phyloP scores from a whole-genome alignment of 2,888 invertebrate species.

The Oxytorus armatus region DNA sequence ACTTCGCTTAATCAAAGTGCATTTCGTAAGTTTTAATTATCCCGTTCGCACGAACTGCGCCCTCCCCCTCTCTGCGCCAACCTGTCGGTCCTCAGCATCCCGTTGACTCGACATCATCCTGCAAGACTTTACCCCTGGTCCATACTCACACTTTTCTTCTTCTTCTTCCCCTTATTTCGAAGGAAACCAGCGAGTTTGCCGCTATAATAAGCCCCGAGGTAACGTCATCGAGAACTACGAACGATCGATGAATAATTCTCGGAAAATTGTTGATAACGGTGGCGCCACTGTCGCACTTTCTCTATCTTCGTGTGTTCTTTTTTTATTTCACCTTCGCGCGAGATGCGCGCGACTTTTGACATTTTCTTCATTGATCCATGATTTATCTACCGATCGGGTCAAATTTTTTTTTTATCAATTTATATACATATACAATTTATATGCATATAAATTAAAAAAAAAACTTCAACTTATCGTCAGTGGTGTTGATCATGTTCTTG shows the following conservation, averaged over 20 bases:
- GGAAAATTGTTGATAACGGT: slow-evolving; percentile 41
- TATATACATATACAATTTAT: slow-evolving; percentile 4
- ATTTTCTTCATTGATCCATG: slow-evolving; percentile 47
- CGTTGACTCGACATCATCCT: slow-evolving; percentile 16
- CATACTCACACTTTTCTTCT: slow-evolving; percentile 3
- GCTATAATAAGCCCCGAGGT: background rate
- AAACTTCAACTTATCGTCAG: background rate
- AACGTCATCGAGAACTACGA: slow-evolving; percentile 30
- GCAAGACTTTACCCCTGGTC: background rate
- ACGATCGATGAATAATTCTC: slow-evolving; percentile 54
- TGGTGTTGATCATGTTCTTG: slow-evolving; percentile 22
- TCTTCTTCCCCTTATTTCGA: slow-evolving; percentile 4
- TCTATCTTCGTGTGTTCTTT: slow-evolving; percentile 37
- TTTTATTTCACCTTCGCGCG: background rate
- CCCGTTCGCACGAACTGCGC: slow-evolving; percentile 52
- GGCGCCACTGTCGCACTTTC: slow-evolving; percentile 38
- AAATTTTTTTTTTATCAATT: slow-evolving; percentile 15
- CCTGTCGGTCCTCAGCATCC: slow-evolving; percentile 18
- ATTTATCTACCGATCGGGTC: slow-evolving; percentile 30
- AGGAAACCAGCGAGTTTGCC: background rate
- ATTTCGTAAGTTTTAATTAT: slow-evolving; percentile 73
- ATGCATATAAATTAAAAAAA: background rate
- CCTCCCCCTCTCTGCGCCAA: background rate
- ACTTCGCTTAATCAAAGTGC: slow-evolving; percentile 66
- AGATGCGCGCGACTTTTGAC: slow-evolving; percentile 28